Percentiles rank a stretch among this genome's conserved stretches.
phyloP scores from a whole-genome alignment of 2,888 invertebrate species.

The Lucinisca nassula region DNA sequence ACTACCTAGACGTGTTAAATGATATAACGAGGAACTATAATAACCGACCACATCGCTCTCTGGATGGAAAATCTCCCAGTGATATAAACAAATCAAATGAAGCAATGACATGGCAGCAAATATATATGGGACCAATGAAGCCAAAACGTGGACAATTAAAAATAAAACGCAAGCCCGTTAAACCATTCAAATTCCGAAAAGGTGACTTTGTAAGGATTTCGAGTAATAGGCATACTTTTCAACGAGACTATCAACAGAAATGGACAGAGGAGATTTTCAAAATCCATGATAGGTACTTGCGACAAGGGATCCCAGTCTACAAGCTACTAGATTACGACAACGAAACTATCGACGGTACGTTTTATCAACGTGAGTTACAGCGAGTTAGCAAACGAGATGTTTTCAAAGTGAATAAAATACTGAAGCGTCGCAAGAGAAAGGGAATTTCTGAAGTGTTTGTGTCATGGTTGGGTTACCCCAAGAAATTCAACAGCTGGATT shows the following conservation, averaged over 20 bases:
- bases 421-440: conserved; percentile 24
- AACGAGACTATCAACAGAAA: conserved; percentile 60
- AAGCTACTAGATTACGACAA: conserved; percentile 40
- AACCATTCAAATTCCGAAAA: conserved; percentile 46
- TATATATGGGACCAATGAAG: conserved; percentile 40
- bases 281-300: conserved; percentile 31
- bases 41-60: conserved; percentile 21
- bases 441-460: conserved; percentile 49
- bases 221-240: conserved; percentile 41
- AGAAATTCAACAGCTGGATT: conserved; percentile 57
- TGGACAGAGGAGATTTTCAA: conserved; percentile 58
- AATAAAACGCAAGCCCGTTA: conserved; percentile 35
- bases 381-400: conserved; percentile 42
- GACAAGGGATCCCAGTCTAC: conserved; percentile 49
- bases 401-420: conserved; percentile 47
- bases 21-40: conserved; percentile 52
- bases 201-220: conserved; percentile 31
- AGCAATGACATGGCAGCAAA: conserved; percentile 25
- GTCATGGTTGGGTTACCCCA: conserved; percentile 51
- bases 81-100: conserved; percentile 28
- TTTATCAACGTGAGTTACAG: conserved; percentile 45
- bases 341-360: conserved; percentile 35
- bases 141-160: background rate
- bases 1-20: conserved; percentile 28
- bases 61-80: conserved; percentile 28